Percentiles rank a stretch among this genome's conserved stretches.
phyloP scores from a whole-genome alignment of 2,113 vertebrate genomes.

The Ptychochromis oligacanthus region DNA sequence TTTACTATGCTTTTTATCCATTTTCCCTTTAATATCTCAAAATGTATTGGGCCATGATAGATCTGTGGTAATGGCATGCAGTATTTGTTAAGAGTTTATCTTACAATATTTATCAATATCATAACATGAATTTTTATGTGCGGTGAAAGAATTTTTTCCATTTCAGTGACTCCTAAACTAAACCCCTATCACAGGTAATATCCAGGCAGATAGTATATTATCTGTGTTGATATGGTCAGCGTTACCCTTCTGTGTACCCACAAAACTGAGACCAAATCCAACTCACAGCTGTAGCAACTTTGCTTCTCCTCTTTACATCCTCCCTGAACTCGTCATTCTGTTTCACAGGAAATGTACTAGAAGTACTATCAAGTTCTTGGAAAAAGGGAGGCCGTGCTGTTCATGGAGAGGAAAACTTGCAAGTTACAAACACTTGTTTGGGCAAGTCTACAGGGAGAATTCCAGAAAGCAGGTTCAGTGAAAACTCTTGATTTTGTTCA shows the following conservation, averaged over 20 bases:
- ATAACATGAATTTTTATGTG: background rate
- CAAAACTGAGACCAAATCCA: constrained; percentile 1
- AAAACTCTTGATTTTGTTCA: background rate
- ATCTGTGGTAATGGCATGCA: too few species aligned
- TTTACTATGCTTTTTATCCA: too few species aligned
- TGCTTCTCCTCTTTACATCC: background rate
- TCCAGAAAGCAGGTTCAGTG: background rate
- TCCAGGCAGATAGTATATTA: background rate
- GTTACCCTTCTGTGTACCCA: background rate
- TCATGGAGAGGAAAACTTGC: background rate
- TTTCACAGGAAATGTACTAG: background rate
- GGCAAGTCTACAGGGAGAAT: background rate
- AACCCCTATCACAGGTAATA: background rate
- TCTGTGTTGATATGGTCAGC: background rate
- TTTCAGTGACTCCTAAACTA: background rate
- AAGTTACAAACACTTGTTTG: background rate
- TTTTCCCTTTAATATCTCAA: too few species aligned
- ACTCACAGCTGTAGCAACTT: constrained; percentile 2
- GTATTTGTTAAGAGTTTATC: too few species aligned
- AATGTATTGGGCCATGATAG: too few species aligned
- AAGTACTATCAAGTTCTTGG: constrained; percentile 7
- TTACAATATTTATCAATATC: background rate
- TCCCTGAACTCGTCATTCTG: background rate
- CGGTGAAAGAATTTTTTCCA: background rate
- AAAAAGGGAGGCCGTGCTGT: background rate